Conservation (phyloP, 2,888 invertebrate genomes). For the Hymenopus coronatus region DNA sequence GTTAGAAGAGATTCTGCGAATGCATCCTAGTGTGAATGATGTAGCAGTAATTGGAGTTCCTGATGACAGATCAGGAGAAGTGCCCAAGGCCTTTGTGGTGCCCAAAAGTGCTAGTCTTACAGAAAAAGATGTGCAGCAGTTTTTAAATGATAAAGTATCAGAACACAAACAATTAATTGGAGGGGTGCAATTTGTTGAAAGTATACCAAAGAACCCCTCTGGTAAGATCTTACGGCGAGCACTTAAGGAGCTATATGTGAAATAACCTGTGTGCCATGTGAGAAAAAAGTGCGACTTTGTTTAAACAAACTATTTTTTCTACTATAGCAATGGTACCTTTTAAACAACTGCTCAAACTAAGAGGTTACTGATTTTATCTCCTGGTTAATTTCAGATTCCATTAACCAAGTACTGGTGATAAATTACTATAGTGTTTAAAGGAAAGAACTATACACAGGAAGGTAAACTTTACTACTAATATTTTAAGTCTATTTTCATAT, state of each 20-base stretch:
- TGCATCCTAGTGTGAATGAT: slow-evolving; percentile 71
- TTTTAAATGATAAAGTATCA: slow-evolving; percentile 16
- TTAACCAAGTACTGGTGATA: too few species aligned
- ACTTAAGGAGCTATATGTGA: slow-evolving; percentile 42
- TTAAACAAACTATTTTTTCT: too few species aligned
- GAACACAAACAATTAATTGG: slow-evolving; percentile 48
- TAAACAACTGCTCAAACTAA: too few species aligned
- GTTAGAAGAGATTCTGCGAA: slow-evolving; percentile 69
- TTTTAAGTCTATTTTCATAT: too few species aligned
- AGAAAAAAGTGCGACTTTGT: too few species aligned
- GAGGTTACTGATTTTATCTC: too few species aligned
- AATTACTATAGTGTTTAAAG: too few species aligned
- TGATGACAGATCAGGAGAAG: slow-evolving; percentile 66
- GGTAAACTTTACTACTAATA: too few species aligned
- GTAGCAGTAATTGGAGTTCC: slow-evolving; percentile 80
- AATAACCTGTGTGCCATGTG: background rate
- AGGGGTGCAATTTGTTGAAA: slow-evolving; percentile 65
- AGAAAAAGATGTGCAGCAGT: slow-evolving; percentile 45
- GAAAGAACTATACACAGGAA: too few species aligned
- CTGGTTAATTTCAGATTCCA: too few species aligned
- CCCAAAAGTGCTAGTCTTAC: slow-evolving; percentile 49
- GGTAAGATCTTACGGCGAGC: slow-evolving; percentile 75
- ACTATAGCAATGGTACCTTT: too few species aligned
- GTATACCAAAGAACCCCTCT: slow-evolving; percentile 70
- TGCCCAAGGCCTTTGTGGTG: slow-evolving; percentile 72